Evolutionary conservation across 2,113 vertebrate genomes (phyloP).

Genomic region (Proterorhinus semilunaris): DNA sequence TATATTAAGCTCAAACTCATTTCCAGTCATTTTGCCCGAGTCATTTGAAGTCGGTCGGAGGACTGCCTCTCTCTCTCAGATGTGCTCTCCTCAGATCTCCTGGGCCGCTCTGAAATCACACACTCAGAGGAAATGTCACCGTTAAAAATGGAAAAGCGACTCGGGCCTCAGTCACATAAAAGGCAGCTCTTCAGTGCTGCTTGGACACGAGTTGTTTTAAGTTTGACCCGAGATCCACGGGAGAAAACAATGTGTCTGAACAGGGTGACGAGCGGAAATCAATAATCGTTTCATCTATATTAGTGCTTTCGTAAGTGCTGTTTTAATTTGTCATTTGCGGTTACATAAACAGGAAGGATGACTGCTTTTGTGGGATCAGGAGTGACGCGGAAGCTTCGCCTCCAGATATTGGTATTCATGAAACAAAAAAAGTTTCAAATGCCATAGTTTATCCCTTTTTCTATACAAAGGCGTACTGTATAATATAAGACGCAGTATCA

Average conservation of each 20-base stretch:
- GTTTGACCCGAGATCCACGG: not conserved
- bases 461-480: no score
- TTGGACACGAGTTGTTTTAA: conserved; percentile 21
- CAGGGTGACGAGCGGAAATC: not conserved
- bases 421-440: no score
- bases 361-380: conserved; percentile 1
- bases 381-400: not conserved
- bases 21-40: conserved; percentile 16
- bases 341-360: not conserved
- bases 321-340: not conserved
- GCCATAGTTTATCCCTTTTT: no score
- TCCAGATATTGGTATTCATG: not conserved
- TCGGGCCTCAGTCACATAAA: conserved; percentile 55
- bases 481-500: no score
- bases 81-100: conserved; percentile 49
- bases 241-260: not conserved
- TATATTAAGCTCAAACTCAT: conserved; percentile 19
- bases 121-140: conserved; percentile 69
- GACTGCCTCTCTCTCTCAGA: conserved; percentile 15
- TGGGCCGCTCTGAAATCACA: conserved; percentile 49
- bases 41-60: conserved; percentile 24
- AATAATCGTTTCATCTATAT: not conserved
- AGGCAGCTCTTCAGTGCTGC: conserved; percentile 40
- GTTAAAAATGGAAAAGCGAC: conserved; percentile 66
- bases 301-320: not conserved